Base-by-base conservation (phyloP, 1,140 invertebrate species). In the Magallana angulata region DNA sequence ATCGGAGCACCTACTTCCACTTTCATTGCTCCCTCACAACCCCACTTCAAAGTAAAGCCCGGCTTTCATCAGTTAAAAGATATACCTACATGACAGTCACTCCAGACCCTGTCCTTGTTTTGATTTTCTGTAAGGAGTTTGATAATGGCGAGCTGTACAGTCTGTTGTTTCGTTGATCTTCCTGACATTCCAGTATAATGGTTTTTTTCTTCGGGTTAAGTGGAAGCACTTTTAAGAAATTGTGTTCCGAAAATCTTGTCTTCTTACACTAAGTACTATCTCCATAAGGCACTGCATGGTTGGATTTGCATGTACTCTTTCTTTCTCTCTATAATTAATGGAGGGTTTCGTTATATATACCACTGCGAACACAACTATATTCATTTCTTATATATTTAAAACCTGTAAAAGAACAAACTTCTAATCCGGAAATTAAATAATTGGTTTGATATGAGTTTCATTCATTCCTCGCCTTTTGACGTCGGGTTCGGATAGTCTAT, bases 351-450 rank as follows among this genome's bases (percentile, higher is more conserved):
- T 71, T 24, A 24, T 30, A 24, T 30, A 11, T 71, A 71, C 36
- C 36, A 36, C 36, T 36, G 36, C 36, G 9, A 71, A 18, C 8
- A 24, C 11, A 24, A 24, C 36, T 8, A 7, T 71, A 36, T 71
- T 24, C 18, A 8, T 5, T 71, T 36, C 11, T 71, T 30, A 71
- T 30, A 71, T 30, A 7, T 71, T 71, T 24, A 12, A 24, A 71
- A 24, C 9, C 4, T 24, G 24, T 18, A n/a, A 16, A 16, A 16
- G n/a, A n/a, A 62, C 12, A 16, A 62, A n/a, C 60, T 62, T 62
- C 60, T 68, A 68, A 68, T 68, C 64, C n/a, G 64, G 64, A 68
- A 68, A 68, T 18, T 68, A n/a, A 62, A 62, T 62, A 62, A 68
- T 18, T 68, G 64, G 64, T 68, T 68, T 68, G 7, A 68, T 9